Evolutionary conservation across 2,888 invertebrate species (phyloP), one percentile per base, ranked within the genome.

Genomic region (Lycocerus yunnanus): DNA sequence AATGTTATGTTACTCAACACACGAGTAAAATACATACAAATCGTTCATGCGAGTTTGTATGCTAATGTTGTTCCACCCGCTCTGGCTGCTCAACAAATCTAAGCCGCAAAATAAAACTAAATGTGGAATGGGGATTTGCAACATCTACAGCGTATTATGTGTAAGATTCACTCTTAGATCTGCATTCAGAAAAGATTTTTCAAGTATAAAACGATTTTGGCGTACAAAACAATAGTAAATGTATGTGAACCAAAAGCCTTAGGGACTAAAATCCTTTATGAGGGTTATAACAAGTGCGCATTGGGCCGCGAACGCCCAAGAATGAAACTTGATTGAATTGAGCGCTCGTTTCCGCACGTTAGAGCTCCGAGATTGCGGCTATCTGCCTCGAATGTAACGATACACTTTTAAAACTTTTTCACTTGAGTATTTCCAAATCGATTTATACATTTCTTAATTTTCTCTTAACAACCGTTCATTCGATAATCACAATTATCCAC

Each of bases 311-410:
- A 84, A 82, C 77, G 71, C 77, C 79, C 76, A 78, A 81, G 82
- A 84, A 82, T 82, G 78, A 82, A 79, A 70, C 82, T 81, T 84
- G 84, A 85, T 85, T 85, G 84, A 85, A 85, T 85, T 83, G 84
- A 82, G 80, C 81, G 80, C 82, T 82, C 82, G 81, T 84, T 85
- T 84, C 83, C 84, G 84, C 84, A 83, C 84, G 84, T 84, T 85
- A 83, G 81, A 81, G 81, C 81, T 79, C 81, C 80, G 78, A 82
- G 83, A 83, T 85, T 84, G 83, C 80, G 82, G 80, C 80, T 80
- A 80, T 81, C 80, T 80, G 80, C 68, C 78, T 73, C 74, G 80
- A 79, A 82, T 82, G 77, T 78, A 74, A 74, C 69, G 72, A 70
- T 66, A 70, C 69, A 24, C 27, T 72, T 72, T 75, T 70, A 74